phyloP scores from a whole-genome alignment of 2,797 vertebrate genomes.

The Sylvia borin region DNA sequence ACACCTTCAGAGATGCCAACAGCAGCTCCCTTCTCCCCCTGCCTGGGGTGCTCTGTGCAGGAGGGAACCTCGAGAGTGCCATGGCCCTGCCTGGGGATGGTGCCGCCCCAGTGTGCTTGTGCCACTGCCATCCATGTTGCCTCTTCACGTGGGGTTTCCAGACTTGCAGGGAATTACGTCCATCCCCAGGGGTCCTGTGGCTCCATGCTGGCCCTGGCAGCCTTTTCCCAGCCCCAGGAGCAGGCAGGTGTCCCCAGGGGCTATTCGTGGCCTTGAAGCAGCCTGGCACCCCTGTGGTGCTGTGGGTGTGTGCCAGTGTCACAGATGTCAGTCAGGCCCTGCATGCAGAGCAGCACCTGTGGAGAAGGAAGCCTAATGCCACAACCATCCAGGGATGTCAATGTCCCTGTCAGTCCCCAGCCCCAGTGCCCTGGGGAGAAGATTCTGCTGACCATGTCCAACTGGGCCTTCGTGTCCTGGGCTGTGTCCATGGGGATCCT shows the following conservation, averaged over 20 bases:
- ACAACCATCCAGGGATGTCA: accelerated
- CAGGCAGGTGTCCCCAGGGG: accelerated
- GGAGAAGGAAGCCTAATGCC: not conserved
- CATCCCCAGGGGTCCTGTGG: not conserved
- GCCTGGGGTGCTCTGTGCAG: not conserved
- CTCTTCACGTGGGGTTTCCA: accelerated
- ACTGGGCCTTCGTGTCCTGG: slow-evolving; percentile 81
- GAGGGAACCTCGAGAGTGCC: accelerated
- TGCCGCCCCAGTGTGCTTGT: not conserved
- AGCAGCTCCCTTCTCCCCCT: accelerated
- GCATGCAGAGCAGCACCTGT: slow-evolving; percentile 82
- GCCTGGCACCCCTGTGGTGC: too few species aligned
- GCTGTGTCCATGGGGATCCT: not conserved
- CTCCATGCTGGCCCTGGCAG: accelerated
- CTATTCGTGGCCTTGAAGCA: not conserved
- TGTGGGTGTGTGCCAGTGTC: not conserved
- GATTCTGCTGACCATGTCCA: slow-evolving; percentile 79
- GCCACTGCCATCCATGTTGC: accelerated
- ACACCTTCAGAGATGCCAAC: accelerated
- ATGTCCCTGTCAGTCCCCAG: accelerated
- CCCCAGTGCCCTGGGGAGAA: too few species aligned
- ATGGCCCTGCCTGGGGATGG: accelerated
- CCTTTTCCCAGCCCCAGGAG: not conserved
- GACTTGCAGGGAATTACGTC: accelerated
- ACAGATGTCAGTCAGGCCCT: slow-evolving; percentile 66